These are phyloP conservation scores for Arothron firmamentum DNA, from an alignment of 2,113 vertebrate genomes.

Conservation along the genomic window DNA sequence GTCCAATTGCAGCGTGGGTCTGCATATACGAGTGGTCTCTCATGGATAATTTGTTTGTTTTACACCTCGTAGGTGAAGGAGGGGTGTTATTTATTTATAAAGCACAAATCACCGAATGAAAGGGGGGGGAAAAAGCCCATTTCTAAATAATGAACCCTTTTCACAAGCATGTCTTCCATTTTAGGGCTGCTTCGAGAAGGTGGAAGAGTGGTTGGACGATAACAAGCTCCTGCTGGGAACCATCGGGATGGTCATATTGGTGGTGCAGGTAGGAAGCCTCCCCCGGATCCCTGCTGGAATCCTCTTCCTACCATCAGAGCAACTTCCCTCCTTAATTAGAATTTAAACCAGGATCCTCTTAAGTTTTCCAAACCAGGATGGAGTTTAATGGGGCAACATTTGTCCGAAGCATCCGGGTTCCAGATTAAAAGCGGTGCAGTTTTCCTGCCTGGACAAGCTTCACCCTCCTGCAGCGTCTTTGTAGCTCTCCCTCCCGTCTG, in stretches of 20 bases:
- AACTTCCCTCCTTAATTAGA: no score
- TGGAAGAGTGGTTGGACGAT: constrained; percentile 91
- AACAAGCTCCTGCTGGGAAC: constrained; percentile 93
- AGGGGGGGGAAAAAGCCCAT: neutral
- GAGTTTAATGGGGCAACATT: no score
- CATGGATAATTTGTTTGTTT: constrained; percentile 30
- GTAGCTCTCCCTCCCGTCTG: neutral
- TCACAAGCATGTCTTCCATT: constrained; percentile 30
- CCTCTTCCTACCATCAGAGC: no score
- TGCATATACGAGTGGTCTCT: constrained; percentile 16
- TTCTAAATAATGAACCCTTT: neutral
- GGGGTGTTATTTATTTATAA: neutral
- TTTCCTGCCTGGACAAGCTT: no score
- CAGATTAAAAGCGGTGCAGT: no score
- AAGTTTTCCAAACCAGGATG: no score
- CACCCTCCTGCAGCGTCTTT: constrained; percentile 2
- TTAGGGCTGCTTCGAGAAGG: constrained; percentile 93
- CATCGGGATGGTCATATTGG: constrained; percentile 88
- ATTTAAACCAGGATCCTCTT: no score
- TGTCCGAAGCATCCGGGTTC: no score
- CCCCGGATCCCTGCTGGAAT: neutral
- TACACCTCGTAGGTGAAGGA: constrained; percentile 17
- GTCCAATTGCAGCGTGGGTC: constrained; percentile 14
- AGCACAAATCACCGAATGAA: no score
- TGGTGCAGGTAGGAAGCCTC: constrained; percentile 85